Percentiles rank a stretch among this genome's conserved stretches.
Evolutionary conservation across 2,797 vertebrate genomes (phyloP).

Genomic region (Siniperca undulata): DNA sequence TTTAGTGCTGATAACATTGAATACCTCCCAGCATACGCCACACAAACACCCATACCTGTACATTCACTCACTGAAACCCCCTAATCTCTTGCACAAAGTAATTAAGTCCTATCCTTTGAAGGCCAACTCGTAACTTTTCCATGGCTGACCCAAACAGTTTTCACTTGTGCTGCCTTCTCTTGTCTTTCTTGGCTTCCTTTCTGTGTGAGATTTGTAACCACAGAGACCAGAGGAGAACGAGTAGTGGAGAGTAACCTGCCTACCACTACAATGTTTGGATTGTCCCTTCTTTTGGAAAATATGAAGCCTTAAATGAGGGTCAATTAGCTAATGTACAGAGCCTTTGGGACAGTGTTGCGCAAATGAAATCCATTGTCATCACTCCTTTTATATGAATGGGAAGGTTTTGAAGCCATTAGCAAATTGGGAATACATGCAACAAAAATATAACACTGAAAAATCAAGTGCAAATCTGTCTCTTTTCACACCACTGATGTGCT

Average conservation of each 20-base stretch:
- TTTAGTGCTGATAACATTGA: conserved; percentile 13
- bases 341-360: not conserved
- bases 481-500: not conserved
- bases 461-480: not conserved
- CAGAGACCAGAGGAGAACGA: no score
- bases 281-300: conserved; percentile 18
- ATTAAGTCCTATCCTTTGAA: not conserved
- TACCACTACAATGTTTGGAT: conserved; percentile 3
- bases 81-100: conserved; percentile 3
- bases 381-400: conserved; percentile 1
- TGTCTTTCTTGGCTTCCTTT: not conserved
- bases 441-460: not conserved
- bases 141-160: no score
- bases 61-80: not conserved
- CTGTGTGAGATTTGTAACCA: no score
- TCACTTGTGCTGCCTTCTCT: not conserved
- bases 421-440: conserved; percentile 19
- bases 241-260: not conserved
- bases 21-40: not conserved
- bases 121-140: no score
- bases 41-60: not conserved
- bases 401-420: conserved; percentile 32
- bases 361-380: conserved; percentile 28
- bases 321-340: conserved; percentile 25
- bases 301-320: conserved; percentile 11